Base-by-base conservation (phyloP, 2,888 invertebrate species). In the Andrena haemorrhoa region DNA sequence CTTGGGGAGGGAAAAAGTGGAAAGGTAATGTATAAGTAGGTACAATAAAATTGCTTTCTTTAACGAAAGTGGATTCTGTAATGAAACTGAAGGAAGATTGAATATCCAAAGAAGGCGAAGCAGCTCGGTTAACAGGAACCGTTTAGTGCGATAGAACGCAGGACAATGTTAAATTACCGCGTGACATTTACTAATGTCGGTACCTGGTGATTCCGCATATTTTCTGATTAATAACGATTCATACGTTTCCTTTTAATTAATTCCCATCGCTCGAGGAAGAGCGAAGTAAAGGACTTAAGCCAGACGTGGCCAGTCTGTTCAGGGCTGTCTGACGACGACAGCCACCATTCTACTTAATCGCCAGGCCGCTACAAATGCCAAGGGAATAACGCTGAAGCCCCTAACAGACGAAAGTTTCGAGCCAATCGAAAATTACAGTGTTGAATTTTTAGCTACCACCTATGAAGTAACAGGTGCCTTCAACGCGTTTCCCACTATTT, bases 81-180 rank as follows among this genome's bases (percentile, higher is more conserved):
- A 72, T 41, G 63, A 71, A 64, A 23, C 49, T 72, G 23, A 33
- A 35, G 35, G 23, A 29, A 65, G 61, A 66, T 79, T 47, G 35
- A 60, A 31, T 79, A 33, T 35, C 49, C 12, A 12, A 56, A 29
- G 63, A 47, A 29, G 63, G 49, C 8, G 51, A 64, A 47, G 53
- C 58, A 20, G 3, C 29, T 8, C 20, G 47, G 29, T 49, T 41
- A 20, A 23, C 35, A 29, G 3, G 20, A 33, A 10, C 6, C 47
- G 31, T 49, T 29, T 4, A 33, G 31, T 20, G 8, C 2, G 56
- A 47, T 53, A 2, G 12, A 51, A 33, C 10, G 56, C 26, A 2
- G 35, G n/a, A 29, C 29, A 5, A 20, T 49, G 12, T 8, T 49
- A 41, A 47, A 53, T 78, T 31, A 26, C 16, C 35, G 10, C 0